Percentiles rank a stretch among this genome's conserved stretches.
Evolutionary conservation across 2,888 invertebrate genomes (phyloP).

Genomic region (Teleogryllus oceanicus): DNA sequence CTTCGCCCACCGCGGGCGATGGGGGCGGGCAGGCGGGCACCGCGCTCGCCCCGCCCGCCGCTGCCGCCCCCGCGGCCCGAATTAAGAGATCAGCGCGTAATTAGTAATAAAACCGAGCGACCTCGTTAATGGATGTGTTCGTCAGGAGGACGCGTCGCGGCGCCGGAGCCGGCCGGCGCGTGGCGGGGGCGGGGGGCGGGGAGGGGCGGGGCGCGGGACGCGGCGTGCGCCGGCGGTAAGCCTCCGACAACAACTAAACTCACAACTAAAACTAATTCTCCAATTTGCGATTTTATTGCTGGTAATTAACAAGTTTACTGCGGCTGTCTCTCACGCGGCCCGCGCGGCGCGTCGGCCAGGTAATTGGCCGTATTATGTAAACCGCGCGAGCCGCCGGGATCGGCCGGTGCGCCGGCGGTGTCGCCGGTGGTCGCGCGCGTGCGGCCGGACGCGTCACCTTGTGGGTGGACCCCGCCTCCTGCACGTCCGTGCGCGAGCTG

Average conservation of each 20-base stretch:
- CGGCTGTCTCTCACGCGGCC: slow-evolving; percentile 1
- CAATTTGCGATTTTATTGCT: slow-evolving; percentile 18
- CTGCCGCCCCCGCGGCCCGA: neutral
- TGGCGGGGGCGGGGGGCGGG: neutral
- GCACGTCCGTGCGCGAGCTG: too few relatives aligned
- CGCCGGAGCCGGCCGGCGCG: neutral
- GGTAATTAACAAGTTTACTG: slow-evolving; percentile 18
- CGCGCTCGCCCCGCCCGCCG: neutral
- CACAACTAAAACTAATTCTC: slow-evolving; percentile 18
- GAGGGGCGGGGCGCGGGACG: neutral
- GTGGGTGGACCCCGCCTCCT: too few relatives aligned
- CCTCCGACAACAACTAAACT: slow-evolving; percentile 11
- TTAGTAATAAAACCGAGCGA: slow-evolving; percentile 1
- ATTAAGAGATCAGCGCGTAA: slow-evolving; percentile 9
- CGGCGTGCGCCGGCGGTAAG: neutral
- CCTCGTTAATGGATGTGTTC: slow-evolving; percentile 3
- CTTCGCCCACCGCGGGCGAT: neutral
- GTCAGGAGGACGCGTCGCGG: neutral
- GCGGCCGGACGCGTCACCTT: neutral
- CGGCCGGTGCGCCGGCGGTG: neutral
- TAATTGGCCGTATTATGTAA: slow-evolving; percentile 18
- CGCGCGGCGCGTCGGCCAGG: neutral
- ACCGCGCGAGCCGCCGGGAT: neutral
- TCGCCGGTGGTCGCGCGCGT: neutral
- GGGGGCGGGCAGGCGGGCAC: neutral